Base-by-base conservation (phyloP, 2,888 invertebrate species). In the Sarcophaga rosellei region DNA sequence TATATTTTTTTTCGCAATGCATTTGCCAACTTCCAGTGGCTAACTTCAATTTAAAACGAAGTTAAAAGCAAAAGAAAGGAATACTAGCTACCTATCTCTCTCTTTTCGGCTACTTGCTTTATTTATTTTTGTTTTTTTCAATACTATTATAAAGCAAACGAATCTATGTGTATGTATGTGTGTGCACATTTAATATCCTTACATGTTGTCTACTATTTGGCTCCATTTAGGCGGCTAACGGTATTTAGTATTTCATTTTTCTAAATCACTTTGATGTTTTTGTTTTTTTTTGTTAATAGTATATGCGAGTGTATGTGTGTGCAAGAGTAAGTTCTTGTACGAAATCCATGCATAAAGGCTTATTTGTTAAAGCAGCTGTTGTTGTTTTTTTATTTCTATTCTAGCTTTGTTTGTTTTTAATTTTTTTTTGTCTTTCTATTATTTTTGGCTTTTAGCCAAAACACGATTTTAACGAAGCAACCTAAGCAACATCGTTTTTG, bases 191-290 rank as follows among this genome's bases (percentile, higher is more conserved):
- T 21, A 68, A 81, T 84, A 86, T 86, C 86, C 86, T 84, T 86
- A 72, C 57, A 63, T 61, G 82, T 62, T 21, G 65, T 80, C 84
- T 84, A 59, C 23, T 65, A 23, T 12, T 74, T 81, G 86, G 86
- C 86, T 86, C 86, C 86, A 72, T 86, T 86, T 84, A 84, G 86
- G 86, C 86, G 86, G 84, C 86, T 78, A 86, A 81, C 45, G 65
- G 44, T 74, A 63, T 53, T 65, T 80, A 63, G 59, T 75, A 35
- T 12, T 53, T 53, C 3, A 17, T 53, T 53, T 53, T 53, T 53
- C 53, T 53, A 53, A 53, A 53, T 53, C 53, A 17, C 70, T 59
- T 79, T 68, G 47, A 57, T 74, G 57, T 79, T 45, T 68, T 73
- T 25, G 12, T 61, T 53, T 20, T 44, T 8, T n/a, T n/a, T n/a